These are phyloP conservation scores for Cheiracanthium punctorium DNA, from an alignment of 2,888 invertebrate species.

Conservation along the genomic window DNA sequence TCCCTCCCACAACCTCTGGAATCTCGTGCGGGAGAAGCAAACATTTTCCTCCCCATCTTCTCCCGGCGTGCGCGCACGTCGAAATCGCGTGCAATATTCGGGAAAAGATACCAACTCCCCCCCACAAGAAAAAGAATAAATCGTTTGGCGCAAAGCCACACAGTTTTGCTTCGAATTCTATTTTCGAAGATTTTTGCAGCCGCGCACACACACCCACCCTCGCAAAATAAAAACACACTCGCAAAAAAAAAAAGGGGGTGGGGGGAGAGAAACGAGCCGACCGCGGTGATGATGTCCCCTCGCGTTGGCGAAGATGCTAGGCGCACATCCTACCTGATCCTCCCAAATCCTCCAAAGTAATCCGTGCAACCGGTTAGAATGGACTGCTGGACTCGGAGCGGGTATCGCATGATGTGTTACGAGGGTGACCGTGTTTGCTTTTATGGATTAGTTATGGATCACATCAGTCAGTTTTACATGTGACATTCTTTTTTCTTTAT, in stretches of 20 bases:
- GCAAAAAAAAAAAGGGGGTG: too few relatives aligned
- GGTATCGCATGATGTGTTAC: too few relatives aligned
- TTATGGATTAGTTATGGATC: neutral
- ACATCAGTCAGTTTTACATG: neutral
- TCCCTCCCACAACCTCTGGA: constrained; percentile 48
- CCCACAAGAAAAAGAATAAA: constrained; percentile 57
- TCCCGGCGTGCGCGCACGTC: neutral
- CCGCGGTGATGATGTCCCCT: neutral
- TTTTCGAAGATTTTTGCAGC: constrained; percentile 39
- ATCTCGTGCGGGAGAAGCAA: constrained; percentile 41
- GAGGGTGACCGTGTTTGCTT: neutral
- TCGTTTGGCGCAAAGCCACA: constrained; percentile 53
- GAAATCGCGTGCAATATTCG: constrained; percentile 23
- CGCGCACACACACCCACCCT: neutral
- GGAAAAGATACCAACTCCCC: constrained; percentile 17
- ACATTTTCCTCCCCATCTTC: constrained; percentile 34
- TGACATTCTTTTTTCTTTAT: too few relatives aligned
- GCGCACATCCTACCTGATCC: neutral
- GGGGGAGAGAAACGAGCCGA: neutral
- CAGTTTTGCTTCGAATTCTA: constrained; percentile 47
- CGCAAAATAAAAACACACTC: neutral
- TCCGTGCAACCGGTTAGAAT: neutral
- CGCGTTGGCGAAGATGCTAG: neutral
- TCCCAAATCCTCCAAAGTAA: neutral
- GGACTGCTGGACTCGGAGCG: neutral